A percentile compares a stretch with the other conserved stretches of the same genome.
Evolutionary conservation across 2,888 invertebrate genomes (phyloP).

Genomic region (Noctua pronuba): DNA sequence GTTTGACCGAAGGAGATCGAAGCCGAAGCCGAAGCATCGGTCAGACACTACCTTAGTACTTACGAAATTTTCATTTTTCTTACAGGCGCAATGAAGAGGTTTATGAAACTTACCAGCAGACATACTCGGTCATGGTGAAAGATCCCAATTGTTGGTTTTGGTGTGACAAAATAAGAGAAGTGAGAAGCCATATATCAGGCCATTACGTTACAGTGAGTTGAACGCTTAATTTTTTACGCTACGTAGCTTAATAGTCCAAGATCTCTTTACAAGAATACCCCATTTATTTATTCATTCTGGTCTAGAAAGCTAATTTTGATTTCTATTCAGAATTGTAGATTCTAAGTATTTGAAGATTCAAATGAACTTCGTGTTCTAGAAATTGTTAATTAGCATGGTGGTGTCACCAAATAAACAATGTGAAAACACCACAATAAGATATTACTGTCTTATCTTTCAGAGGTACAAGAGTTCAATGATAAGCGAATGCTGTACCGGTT

Average conservation of each 20-base stretch:
- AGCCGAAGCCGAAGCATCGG: background rate
- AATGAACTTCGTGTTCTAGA: background rate
- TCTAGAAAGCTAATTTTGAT: background rate
- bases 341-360: background rate
- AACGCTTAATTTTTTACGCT: background rate
- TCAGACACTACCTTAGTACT: background rate
- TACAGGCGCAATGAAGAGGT: background rate
- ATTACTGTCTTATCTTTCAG: conserved; percentile 3
- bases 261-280: background rate
- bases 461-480: accelerated
- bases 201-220: background rate
- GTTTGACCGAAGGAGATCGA: no score
- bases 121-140: background rate
- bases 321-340: background rate
- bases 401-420: background rate
- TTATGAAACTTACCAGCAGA: background rate
- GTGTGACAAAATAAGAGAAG: background rate
- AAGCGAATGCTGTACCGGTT: conserved; percentile 14
- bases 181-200: accelerated
- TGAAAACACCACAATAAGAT: background rate
- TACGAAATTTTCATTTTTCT: background rate
- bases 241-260: background rate
- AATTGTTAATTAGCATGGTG: background rate
- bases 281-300: no score
- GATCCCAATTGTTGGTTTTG: background rate